These are phyloP conservation scores for Dasysyrphus albostriatus DNA, from an alignment of 2,888 invertebrate genomes.

Conservation along the genomic window DNA sequence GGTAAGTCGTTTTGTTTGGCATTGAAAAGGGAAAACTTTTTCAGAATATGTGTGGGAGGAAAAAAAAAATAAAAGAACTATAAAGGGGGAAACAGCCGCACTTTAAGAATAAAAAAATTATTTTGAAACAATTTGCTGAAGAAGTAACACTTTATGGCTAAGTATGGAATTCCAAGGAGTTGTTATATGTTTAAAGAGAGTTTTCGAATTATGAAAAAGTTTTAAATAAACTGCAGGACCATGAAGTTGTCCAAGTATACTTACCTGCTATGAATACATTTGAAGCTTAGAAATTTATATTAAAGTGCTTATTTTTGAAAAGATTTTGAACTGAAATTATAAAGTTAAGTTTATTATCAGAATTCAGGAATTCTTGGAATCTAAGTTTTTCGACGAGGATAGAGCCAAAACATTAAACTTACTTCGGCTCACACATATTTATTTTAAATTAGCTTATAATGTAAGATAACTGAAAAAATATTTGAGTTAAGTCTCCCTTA, in stretches of 20 bases:
- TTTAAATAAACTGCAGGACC: background rate
- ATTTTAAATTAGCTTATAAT: too few species aligned
- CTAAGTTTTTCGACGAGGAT: too few species aligned
- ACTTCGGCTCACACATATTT: too few species aligned
- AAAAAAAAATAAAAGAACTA: background rate
- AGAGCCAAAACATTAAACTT: too few species aligned
- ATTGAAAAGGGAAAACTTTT: constrained; percentile 26
- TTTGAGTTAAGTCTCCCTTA: too few species aligned
- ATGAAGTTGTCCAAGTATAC: background rate
- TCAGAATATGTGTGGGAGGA: background rate
- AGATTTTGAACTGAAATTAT: background rate
- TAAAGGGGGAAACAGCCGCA: background rate
- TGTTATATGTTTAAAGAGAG: background rate
- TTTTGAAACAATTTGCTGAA: constrained; percentile 10
- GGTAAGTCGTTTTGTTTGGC: constrained; percentile 11
- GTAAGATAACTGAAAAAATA: too few species aligned
- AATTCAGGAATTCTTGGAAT: too few species aligned
- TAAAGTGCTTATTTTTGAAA: background rate
- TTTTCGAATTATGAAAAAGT: background rate
- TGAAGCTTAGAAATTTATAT: background rate
- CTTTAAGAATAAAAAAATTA: constrained; percentile 17
- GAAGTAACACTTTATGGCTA: constrained; percentile 11
- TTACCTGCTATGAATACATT: background rate
- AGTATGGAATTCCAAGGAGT: background rate
- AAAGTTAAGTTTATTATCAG: background rate